phyloP scores from a whole-genome alignment of 1,140 invertebrate species.

The Cepaea nemoralis region DNA sequence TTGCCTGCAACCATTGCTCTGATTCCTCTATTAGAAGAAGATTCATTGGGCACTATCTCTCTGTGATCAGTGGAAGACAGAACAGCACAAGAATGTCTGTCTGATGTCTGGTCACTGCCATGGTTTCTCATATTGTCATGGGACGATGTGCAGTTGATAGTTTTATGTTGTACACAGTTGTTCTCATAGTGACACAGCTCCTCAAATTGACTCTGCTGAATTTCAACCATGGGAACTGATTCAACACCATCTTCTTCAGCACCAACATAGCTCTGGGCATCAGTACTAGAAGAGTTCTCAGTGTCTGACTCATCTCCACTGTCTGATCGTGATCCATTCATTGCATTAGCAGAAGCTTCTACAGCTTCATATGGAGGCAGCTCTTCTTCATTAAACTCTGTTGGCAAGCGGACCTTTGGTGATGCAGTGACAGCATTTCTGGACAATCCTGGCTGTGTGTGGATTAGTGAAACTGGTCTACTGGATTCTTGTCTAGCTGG shows the following conservation, averaged over 20 bases:
- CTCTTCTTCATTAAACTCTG: constrained; percentile 39
- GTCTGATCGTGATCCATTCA: neutral
- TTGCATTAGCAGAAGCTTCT: neutral
- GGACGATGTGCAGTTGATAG: neutral
- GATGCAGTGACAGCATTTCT: neutral
- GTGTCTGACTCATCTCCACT: constrained; percentile 38
- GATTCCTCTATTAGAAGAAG: neutral
- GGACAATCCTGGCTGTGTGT: neutral
- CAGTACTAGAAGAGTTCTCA: constrained; percentile 36
- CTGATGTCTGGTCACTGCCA: neutral
- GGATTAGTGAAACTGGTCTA: neutral
- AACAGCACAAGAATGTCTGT: neutral
- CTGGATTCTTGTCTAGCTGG: neutral
- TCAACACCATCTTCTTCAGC: constrained; percentile 22
- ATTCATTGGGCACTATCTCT: neutral
- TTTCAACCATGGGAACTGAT: constrained; percentile 22
- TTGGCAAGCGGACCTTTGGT: constrained; percentile 20
- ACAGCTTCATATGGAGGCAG: constrained; percentile 33
- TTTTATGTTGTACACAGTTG: neutral
- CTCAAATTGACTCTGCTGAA: neutral
- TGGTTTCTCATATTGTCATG: neutral
- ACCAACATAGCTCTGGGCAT: constrained; percentile 28
- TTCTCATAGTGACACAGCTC: too few relatives aligned
- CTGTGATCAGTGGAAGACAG: neutral
- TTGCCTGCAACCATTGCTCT: constrained; percentile 10